Percentiles rank a stretch among this genome's conserved stretches.
phyloP scores from a whole-genome alignment of 2,797 vertebrate genomes.

The Philypnodon macrostomus region DNA sequence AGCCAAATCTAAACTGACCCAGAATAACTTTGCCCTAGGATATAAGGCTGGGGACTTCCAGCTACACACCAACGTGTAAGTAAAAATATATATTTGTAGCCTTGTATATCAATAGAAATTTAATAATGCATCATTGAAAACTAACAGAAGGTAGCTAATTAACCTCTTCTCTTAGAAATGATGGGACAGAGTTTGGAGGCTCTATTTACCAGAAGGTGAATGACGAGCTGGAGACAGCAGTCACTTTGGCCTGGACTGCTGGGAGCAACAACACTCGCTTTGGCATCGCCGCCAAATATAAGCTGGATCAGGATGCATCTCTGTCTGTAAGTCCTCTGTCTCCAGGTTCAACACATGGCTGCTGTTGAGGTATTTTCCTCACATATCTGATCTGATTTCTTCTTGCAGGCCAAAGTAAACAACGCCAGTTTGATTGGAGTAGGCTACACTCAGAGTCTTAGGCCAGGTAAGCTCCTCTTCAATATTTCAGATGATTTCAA shows the following conservation, averaged over 20 bases:
- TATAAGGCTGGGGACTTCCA: constrained; percentile 92
- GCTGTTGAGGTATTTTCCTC: too few relatives aligned
- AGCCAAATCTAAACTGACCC: constrained; percentile 89
- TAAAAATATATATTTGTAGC: too few relatives aligned
- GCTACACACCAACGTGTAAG: constrained; percentile 95
- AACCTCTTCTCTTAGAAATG: constrained; percentile 76
- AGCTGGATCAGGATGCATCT: constrained; percentile 85
- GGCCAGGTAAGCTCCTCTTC: constrained; percentile 76
- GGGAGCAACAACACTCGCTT: constrained; percentile 97
- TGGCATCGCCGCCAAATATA: constrained; percentile 91
- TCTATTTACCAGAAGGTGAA: constrained; percentile 97
- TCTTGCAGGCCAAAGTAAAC: constrained; percentile 89
- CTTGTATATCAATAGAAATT: too few relatives aligned
- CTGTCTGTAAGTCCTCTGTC: constrained; percentile 76
- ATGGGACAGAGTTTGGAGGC: constrained; percentile 93
- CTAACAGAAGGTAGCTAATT: background rate
- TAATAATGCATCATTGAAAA: too few relatives aligned
- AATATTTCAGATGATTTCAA: background rate
- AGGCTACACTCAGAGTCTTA: constrained; percentile 88
- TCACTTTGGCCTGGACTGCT: constrained; percentile 94
- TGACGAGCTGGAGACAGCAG: constrained; percentile 86
- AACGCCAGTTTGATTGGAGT: constrained; percentile 94
- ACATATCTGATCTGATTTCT: constrained; percentile 1
- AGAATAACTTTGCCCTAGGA: constrained; percentile 93
- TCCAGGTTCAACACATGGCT: too few relatives aligned